phyloP scores from a whole-genome alignment of 2,888 invertebrate species.

The Operophtera brumata region DNA sequence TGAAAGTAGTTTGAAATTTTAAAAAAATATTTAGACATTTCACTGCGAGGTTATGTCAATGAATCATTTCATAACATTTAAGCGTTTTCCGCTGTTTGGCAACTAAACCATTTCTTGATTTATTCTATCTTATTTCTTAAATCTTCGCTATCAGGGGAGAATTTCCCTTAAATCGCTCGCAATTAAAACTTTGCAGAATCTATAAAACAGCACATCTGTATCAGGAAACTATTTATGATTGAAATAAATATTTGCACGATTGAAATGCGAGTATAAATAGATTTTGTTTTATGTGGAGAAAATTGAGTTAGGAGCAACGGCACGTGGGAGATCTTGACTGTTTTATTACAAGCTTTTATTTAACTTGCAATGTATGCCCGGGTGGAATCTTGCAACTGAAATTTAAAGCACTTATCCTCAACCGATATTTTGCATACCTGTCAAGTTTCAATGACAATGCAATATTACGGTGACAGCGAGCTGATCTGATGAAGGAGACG shows the following conservation, averaged over 20 bases:
- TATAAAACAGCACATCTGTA: slow-evolving; percentile 1
- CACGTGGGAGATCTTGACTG: no score
- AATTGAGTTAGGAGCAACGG: no score
- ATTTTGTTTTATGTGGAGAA: slow-evolving; percentile 4
- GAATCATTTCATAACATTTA: slow-evolving; percentile 11
- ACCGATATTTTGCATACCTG: no score
- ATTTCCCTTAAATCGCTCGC: neutral
- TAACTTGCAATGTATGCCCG: no score
- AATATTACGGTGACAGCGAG: no score
- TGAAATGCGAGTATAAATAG: neutral
- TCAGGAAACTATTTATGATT: neutral
- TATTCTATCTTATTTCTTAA: neutral
- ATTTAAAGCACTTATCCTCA: no score
- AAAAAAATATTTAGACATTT: slow-evolving; percentile 15
- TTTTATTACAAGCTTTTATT: no score
- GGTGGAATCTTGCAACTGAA: no score
- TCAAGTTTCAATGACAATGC: no score
- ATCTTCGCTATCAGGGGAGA: neutral
- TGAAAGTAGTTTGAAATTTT: slow-evolving; percentile 1
- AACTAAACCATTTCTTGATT: neutral
- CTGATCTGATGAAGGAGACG: no score
- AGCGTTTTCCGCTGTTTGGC: neutral
- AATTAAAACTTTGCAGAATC: neutral
- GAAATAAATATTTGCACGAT: neutral
- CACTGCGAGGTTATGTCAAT: slow-evolving; percentile 3